Conservation (phyloP, 1,140 invertebrate species). For the Cotesia chilonis region DNA sequence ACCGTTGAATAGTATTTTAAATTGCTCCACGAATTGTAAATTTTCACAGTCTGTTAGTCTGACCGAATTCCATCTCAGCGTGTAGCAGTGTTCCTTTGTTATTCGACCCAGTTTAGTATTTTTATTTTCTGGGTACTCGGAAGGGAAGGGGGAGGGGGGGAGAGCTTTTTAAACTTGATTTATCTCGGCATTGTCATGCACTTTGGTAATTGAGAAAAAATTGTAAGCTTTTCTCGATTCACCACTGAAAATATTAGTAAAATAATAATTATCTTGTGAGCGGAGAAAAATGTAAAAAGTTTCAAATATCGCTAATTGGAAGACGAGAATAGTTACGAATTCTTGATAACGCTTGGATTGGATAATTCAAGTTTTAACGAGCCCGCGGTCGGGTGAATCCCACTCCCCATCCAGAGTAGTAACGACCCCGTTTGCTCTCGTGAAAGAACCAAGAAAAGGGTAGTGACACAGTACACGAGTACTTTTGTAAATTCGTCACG, state of each 20-base stretch:
- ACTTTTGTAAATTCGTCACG: slow-evolving; percentile 43
- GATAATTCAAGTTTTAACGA: slow-evolving; percentile 44
- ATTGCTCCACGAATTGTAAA: slow-evolving; percentile 2
- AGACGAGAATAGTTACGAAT: slow-evolving; percentile 37
- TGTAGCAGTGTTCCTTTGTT: not conserved
- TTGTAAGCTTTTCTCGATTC: not conserved
- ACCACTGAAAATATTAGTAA: not conserved
- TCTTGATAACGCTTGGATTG: slow-evolving; percentile 40
- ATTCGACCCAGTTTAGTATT: not conserved
- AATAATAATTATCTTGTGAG: not conserved
- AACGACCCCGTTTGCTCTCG: slow-evolving; percentile 35
- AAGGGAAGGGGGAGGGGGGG: too few relatives aligned
- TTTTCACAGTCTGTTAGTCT: slow-evolving; percentile 10
- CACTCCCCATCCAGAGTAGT: slow-evolving; percentile 39
- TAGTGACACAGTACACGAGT: slow-evolving; percentile 18
- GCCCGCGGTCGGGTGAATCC: slow-evolving; percentile 34
- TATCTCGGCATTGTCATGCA: slow-evolving; percentile 15
- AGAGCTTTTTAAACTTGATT: not conserved
- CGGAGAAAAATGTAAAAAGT: slow-evolving; percentile 13
- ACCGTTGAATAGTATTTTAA: not conserved
- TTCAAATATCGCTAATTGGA: slow-evolving; percentile 42
- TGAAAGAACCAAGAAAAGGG: slow-evolving; percentile 22
- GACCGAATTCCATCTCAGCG: not conserved
- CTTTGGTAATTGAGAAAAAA: slow-evolving; percentile 1
- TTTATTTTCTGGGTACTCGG: not conserved